Percentiles rank a stretch among this genome's conserved stretches.
Conservation (phyloP, 2,113 vertebrate species). For the Phaethon lepturus region DNA sequence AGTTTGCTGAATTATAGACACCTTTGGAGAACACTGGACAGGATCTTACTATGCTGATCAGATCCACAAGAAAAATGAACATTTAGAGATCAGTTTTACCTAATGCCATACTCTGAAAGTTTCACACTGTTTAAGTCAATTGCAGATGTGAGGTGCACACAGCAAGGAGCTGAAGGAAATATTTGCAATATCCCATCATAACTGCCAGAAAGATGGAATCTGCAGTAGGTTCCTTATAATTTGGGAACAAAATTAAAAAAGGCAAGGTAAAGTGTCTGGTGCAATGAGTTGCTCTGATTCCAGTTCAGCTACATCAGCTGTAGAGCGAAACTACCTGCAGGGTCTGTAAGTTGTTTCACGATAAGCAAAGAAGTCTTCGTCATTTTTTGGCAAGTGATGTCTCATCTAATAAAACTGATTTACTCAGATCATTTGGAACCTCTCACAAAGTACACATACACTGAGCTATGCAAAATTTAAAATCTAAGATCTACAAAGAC, state of each 20-base stretch:
- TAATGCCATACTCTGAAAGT: not conserved
- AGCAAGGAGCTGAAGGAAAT: not conserved
- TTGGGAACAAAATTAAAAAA: not conserved
- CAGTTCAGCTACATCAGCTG: not conserved
- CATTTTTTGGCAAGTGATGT: not conserved
- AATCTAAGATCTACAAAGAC: not conserved
- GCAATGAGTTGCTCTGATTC: not conserved
- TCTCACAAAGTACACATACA: not conserved
- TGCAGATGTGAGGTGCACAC: not conserved
- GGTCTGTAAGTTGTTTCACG: accelerated
- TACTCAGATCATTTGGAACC: not conserved
- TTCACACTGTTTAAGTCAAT: not conserved
- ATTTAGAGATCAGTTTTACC: not conserved
- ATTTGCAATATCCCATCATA: not conserved
- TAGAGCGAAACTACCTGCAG: not conserved
- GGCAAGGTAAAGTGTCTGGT: not conserved
- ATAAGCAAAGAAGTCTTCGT: not conserved
- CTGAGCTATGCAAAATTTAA: not conserved
- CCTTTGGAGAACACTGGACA: not conserved
- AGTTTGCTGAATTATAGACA: not conserved
- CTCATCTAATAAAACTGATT: not conserved
- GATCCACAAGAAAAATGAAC: not conserved
- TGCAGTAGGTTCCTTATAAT: not conserved
- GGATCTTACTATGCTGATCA: not conserved
- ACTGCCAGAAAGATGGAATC: not conserved